A percentile compares a stretch with the other conserved stretches of the same genome.
Evolutionary conservation across 1,140 invertebrate species (phyloP).

Genomic region (Cepaea nemoralis): DNA sequence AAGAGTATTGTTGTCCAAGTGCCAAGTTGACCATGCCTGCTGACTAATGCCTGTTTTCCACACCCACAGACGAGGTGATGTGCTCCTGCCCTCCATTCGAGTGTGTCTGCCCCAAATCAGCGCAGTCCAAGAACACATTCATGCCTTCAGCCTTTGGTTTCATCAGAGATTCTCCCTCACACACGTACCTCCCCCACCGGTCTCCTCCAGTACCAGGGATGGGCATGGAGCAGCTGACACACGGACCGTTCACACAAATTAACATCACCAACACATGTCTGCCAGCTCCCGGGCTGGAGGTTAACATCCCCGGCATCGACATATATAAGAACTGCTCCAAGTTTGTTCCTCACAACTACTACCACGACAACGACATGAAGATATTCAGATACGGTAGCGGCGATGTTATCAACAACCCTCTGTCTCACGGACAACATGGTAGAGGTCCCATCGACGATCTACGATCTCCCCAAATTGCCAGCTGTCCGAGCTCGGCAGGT

Average conservation of each 20-base stretch:
- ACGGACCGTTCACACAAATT: slow-evolving; percentile 47
- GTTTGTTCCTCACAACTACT: background rate
- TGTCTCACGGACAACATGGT: background rate
- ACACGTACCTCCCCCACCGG: slow-evolving; percentile 32
- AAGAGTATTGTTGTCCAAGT: too few species aligned
- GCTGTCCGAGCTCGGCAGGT: background rate
- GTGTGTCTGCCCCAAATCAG: slow-evolving; percentile 63
- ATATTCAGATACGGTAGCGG: background rate
- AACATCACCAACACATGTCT: slow-evolving; percentile 51
- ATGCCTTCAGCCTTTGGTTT: background rate
- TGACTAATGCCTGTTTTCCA: too few species aligned
- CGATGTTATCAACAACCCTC: background rate
- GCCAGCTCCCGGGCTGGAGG: slow-evolving; percentile 2
- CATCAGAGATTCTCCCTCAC: slow-evolving; percentile 19
- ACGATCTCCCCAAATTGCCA: background rate
- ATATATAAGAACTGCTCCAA: slow-evolving; percentile 9
- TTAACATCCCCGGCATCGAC: slow-evolving; percentile 17
- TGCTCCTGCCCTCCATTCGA: slow-evolving; percentile 73
- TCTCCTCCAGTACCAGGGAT: slow-evolving; percentile 5
- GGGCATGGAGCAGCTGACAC: slow-evolving; percentile 31
- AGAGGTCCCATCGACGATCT: slow-evolving; percentile 2
- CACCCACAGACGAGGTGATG: slow-evolving; percentile 58
- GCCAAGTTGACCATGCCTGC: too few species aligned
- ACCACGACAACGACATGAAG: slow-evolving; percentile 3
- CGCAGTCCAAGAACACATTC: slow-evolving; percentile 35